These are phyloP conservation scores for Conops quadrifasciatus DNA, from an alignment of 2,888 invertebrate genomes.

Conservation along the genomic window DNA sequence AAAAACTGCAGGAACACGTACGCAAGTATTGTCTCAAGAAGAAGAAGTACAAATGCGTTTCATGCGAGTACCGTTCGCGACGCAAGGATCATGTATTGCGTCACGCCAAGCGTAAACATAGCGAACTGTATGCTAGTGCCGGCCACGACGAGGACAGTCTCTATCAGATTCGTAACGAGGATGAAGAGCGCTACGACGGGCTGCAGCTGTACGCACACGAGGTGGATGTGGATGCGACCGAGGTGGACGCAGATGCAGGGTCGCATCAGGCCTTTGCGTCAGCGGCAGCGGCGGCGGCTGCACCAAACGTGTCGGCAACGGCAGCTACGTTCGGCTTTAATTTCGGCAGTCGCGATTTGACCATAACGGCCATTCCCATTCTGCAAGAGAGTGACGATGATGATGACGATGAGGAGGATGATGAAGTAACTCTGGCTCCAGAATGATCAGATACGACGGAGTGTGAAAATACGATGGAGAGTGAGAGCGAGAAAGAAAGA, in stretches of 20 bases:
- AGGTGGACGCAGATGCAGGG: slow-evolving; percentile 43
- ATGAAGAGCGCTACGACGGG: slow-evolving; percentile 49
- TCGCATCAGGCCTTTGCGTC: too few relatives aligned
- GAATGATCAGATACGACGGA: background rate
- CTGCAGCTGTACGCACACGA: slow-evolving; percentile 37
- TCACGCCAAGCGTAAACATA: slow-evolving; percentile 62
- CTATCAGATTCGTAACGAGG: slow-evolving; percentile 61
- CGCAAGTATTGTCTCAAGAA: slow-evolving; percentile 64
- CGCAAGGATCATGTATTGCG: slow-evolving; percentile 63
- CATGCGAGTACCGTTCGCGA: slow-evolving; percentile 63
- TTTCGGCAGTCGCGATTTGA: slow-evolving; percentile 57
- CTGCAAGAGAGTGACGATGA: slow-evolving; percentile 59
- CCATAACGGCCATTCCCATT: slow-evolving; percentile 58
- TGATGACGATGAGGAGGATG: slow-evolving; percentile 57
- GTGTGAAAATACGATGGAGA: slow-evolving; percentile 18
- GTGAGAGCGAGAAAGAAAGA: slow-evolving; percentile 24
- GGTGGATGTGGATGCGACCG: slow-evolving; percentile 43
- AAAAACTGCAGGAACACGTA: slow-evolving; percentile 62
- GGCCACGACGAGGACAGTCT: slow-evolving; percentile 55
- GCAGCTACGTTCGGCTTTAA: slow-evolving; percentile 51
- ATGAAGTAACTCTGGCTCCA: background rate
- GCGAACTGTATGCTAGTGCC: slow-evolving; percentile 56
- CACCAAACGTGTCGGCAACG: slow-evolving; percentile 31
- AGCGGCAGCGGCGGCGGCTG: slow-evolving; percentile 1
- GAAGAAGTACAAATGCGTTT: slow-evolving; percentile 63